Evolutionary conservation across 2,797 vertebrate genomes (phyloP), one percentile per base, ranked within the genome.

Genomic region (Schizopygopsis malacanthus): DNA sequence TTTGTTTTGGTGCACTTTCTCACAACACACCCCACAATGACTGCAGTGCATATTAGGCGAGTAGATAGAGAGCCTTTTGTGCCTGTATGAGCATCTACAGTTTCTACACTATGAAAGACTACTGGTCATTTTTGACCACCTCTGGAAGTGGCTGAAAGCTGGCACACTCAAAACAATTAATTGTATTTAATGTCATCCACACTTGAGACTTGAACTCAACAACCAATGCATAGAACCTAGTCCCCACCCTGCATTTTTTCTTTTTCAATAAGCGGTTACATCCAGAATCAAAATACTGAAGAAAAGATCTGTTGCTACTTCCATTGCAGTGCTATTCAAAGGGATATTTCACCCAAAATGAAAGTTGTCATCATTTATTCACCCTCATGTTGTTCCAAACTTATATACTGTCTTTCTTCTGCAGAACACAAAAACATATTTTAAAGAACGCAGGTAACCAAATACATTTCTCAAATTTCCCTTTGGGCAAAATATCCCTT

Each of bases 1-100:
- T 73, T n/a, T 73, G 71, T 73, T 72, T 72, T 72, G 70, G 70
- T 45, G 22, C 10, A 70, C 12, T 22, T 59, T 59, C 22, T 59
- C 20, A 59, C 56, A 59, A 59, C 22, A 59, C 9, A 3, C n/a
- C n/a, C 0, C 0, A 16, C 43, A 75, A 11, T 52, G 9, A 76
- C 20, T 37, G 20, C 28, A 33, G 28, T 33, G 28, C 5, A 11
- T 54, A 33, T 33, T 52, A 76, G n/a, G n/a, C 7, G 12, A 45
- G n/a, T 47, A 73, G 15, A 10, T 5, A 52, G 13, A 69, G 18
- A 41, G 16, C 4, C 22, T 73, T 73, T 73, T 73, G 71, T 73
- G 12, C 6, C 22, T 13, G 70, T 47, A 47, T 28, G 13, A 47
- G 43, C 71, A 28, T 47, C 6, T 45, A 45, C n/a, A 73, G 43